Evolutionary conservation across 2,797 vertebrate species (phyloP), one percentile per base, ranked within the genome.

Genomic region (Momotus momota): DNA sequence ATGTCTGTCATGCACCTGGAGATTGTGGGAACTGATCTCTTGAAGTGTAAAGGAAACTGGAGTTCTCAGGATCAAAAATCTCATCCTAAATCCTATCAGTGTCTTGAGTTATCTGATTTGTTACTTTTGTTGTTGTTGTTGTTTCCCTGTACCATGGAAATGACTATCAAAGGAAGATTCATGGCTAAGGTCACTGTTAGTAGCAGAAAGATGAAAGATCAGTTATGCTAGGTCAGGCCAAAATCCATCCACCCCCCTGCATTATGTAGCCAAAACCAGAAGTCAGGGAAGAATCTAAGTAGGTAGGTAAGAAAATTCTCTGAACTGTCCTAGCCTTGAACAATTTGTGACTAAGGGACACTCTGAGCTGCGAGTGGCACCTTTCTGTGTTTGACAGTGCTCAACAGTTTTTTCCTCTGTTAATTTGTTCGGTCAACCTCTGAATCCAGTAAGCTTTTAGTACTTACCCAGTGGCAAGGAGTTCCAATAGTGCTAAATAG

Each of bases 1-100:
- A 92, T 86, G 46, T 75, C 86, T 92, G 70, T 94, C 66, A 62
- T 17, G 77, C 88, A 95, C 86, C 88, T 93, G 80, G 88, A 81
- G 31, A 81, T 40, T 72, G 86, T 94, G 83, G 67, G 94, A 96
- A 96, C 85, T 43, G 57, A 65, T 55, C 38, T 88, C 54, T 64
- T 66, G 54, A 31, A 79, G 46, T 93, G 33, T 92, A 51, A 12
- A 72, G 73, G 75, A 84, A 93, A 69, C 71, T 19, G 1, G 71
- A 89, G n/a, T 55, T 87, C 55, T 74, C 60, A 41, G 82, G 62
- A 94, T 94, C 58, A 62, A 83, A 94, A 88, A 72, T 71, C 46
- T 90, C 69, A 62, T 25, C 9, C 57, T 85, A 64, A 94, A 57
- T 70, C 54, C 69, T 73, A 52, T 57, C 41, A 60, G 8, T 66